A percentile compares a stretch with the other conserved stretches of the same genome.
These are phyloP conservation scores for Planococcus citri DNA, from an alignment of 1,140 invertebrate genomes.

Conservation along the genomic window DNA sequence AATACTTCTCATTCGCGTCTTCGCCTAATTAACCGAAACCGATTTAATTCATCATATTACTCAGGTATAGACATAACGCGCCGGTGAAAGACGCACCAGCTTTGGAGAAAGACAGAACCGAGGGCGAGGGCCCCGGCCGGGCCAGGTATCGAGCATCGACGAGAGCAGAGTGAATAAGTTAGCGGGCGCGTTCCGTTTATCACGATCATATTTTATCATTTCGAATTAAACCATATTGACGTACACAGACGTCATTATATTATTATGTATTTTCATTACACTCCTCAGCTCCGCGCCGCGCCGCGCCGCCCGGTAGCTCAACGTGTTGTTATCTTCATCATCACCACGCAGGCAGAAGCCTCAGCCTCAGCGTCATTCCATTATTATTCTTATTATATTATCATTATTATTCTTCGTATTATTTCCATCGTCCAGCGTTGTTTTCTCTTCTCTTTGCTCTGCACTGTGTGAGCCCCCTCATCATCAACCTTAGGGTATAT, in stretches of 20 bases:
- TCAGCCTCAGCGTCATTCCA: too few species aligned
- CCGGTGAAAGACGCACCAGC: too few species aligned
- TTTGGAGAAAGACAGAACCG: too few species aligned
- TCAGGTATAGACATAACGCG: not conserved
- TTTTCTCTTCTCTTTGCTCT: too few species aligned
- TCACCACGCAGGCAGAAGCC: too few species aligned
- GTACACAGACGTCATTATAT: conserved; percentile 16
- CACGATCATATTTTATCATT: conserved; percentile 16
- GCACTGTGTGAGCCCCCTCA: too few species aligned
- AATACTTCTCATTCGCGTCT: conserved; percentile 16
- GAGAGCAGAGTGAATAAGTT: not conserved
- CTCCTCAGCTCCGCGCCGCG: too few species aligned
- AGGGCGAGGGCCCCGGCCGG: not conserved
- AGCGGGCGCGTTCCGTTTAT: conserved; percentile 18
- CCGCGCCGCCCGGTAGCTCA: too few species aligned
- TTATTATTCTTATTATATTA: conserved; percentile 4
- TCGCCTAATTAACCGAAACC: conserved; percentile 20
- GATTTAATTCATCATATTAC: conserved; percentile 20
- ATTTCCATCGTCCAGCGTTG: not conserved
- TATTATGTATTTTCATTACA: conserved; percentile 16
- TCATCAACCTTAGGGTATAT: too few species aligned
- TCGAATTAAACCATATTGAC: conserved; percentile 13
- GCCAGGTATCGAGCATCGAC: too few species aligned
- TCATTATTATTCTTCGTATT: conserved; percentile 8
- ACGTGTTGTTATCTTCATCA: not conserved